Evolutionary conservation across 1,140 invertebrate species (phyloP).

Genomic region (Pachyrhynchus sulphureomaculatus): DNA sequence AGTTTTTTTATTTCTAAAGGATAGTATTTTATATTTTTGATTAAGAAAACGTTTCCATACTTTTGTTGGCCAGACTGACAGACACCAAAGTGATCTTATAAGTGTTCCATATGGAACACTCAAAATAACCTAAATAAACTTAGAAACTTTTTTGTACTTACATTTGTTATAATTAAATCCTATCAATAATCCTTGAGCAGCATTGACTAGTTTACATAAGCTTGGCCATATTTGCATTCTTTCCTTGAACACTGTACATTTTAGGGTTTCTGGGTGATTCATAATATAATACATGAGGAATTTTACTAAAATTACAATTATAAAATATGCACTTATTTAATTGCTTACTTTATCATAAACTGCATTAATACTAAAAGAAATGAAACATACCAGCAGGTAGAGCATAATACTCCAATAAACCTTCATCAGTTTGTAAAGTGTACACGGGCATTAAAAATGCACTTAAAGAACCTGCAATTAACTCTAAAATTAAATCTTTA

Average conservation of each 20-base stretch:
- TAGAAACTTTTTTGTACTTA: too few species aligned
- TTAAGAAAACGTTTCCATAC: too few species aligned
- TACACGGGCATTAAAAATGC: slow-evolving; percentile 72
- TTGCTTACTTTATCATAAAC: not conserved
- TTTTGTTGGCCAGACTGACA: too few species aligned
- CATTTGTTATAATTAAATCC: slow-evolving; percentile 55
- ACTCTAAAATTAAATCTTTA: slow-evolving; percentile 61
- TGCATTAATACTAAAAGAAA: not conserved
- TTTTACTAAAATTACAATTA: slow-evolving; percentile 61
- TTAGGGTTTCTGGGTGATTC: slow-evolving; percentile 59
- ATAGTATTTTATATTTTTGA: too few species aligned
- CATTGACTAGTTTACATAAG: slow-evolving; percentile 72
- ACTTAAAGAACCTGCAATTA: slow-evolving; percentile 68
- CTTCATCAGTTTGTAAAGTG: slow-evolving; percentile 60
- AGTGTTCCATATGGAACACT: too few species aligned
- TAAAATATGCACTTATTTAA: not conserved
- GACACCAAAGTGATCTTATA: too few species aligned
- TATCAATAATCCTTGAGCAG: slow-evolving; percentile 57
- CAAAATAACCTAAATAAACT: too few species aligned
- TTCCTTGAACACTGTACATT: slow-evolving; percentile 62
- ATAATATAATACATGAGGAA: slow-evolving; percentile 72
- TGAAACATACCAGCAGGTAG: slow-evolving; percentile 68
- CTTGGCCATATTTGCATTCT: slow-evolving; percentile 76
- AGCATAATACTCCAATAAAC: slow-evolving; percentile 65
- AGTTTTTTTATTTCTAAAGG: too few species aligned